A percentile compares a stretch with the other conserved stretches of the same genome.
These are phyloP conservation scores for Columba guinea DNA, from an alignment of 2,797 vertebrate species.

Conservation along the genomic window DNA sequence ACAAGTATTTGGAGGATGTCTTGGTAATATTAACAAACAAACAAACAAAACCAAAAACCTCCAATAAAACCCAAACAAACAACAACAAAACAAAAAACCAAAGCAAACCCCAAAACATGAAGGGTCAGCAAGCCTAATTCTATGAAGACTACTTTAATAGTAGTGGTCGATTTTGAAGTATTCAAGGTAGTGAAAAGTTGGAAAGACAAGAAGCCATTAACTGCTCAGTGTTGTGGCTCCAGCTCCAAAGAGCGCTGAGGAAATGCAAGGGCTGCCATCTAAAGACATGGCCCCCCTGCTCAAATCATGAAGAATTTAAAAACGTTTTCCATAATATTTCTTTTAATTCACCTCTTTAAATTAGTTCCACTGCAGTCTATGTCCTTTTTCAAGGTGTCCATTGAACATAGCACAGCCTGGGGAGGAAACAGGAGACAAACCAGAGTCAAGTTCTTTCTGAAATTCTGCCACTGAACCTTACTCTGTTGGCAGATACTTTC, in stretches of 20 bases:
- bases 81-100: background rate
- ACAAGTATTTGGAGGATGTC: background rate
- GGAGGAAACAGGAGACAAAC: background rate
- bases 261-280: background rate
- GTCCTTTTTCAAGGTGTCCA: background rate
- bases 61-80: too few relatives aligned
- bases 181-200: background rate
- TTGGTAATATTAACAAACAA: background rate
- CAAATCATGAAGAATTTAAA: background rate
- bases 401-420: background rate
- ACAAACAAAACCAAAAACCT: too few relatives aligned
- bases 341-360: background rate
- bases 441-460: rapidly evolving
- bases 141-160: background rate
- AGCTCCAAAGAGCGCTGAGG: background rate
- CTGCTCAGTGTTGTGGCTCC: background rate
- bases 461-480: background rate
- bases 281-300: background rate
- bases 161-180: background rate
- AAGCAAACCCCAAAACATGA: background rate
- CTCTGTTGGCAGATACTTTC: background rate
- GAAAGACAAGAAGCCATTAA: background rate
- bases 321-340: too few relatives aligned
- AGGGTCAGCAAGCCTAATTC: background rate
- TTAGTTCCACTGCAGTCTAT: background rate